These are phyloP conservation scores for Eupithecia insigniata DNA, from an alignment of 2,888 invertebrate species.

Conservation along the genomic window DNA sequence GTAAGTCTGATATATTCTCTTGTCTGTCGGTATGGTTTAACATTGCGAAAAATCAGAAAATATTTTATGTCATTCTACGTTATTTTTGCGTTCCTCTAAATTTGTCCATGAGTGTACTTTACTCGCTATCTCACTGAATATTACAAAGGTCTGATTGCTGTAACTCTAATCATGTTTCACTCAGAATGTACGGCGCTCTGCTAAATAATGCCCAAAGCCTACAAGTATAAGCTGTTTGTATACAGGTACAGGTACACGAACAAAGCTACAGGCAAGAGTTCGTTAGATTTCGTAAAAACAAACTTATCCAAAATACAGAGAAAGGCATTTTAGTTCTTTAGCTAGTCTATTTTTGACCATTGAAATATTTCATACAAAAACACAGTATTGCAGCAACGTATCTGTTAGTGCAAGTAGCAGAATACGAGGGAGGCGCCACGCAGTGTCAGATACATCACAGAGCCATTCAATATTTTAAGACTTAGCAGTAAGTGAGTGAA, in stretches of 20 bases:
- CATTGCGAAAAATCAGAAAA: too few species aligned
- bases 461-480: not conserved
- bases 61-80: too few species aligned
- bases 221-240: not conserved
- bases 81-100: too few species aligned
- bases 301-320: not conserved
- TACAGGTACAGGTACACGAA: not conserved
- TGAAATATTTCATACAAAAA: not conserved
- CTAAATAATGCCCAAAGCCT: not conserved
- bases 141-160: not conserved
- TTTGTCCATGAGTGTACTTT: too few species aligned
- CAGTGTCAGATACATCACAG: not conserved
- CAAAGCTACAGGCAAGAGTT: not conserved
- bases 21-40: too few species aligned
- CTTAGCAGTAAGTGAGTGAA: not conserved
- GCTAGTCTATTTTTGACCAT: not conserved
- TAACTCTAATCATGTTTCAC: not conserved
- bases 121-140: not conserved
- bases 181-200: not conserved
- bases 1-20: too few species aligned
- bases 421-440: not conserved
- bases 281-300: not conserved
- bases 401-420: not conserved
- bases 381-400: not conserved
- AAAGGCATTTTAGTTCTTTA: not conserved